Evolutionary conservation across 1,140 invertebrate species (phyloP).

Genomic region (Penaeus vannamei): DNA sequence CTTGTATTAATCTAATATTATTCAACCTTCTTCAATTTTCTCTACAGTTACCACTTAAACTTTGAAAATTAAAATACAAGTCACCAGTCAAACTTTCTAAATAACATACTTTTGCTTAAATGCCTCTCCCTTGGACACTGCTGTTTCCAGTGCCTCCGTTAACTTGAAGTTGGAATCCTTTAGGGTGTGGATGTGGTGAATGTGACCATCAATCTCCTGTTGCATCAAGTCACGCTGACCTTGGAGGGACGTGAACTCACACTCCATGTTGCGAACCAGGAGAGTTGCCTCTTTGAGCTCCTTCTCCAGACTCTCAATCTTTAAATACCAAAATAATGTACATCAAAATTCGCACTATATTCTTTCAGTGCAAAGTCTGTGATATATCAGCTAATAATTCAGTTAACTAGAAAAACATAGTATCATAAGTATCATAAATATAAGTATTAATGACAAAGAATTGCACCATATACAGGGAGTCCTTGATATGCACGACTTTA

Average conservation of each 20-base stretch:
- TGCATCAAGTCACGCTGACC: conserved; percentile 72
- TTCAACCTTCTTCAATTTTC: no score
- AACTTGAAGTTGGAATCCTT: conserved; percentile 76
- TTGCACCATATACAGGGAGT: no score
- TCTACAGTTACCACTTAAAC: no score
- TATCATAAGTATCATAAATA: no score
- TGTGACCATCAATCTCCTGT: conserved; percentile 78
- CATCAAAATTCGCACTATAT: neutral
- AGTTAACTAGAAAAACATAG: no score
- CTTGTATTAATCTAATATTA: neutral
- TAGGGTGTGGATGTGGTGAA: conserved; percentile 79
- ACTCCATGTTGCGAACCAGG: conserved; percentile 55
- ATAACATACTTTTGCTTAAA: conserved; percentile 67
- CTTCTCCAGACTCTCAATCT: conserved; percentile 60
- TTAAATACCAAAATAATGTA: neutral
- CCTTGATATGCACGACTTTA: no score
- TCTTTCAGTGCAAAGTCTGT: neutral
- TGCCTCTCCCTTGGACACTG: conserved; percentile 72
- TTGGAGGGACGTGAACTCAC: conserved; percentile 19
- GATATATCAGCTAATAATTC: neutral
- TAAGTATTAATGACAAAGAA: no score
- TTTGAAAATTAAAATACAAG: no score
- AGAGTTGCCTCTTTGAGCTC: conserved; percentile 47
- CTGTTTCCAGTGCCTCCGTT: conserved; percentile 74
- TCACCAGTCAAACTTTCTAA: neutral